phyloP scores from a whole-genome alignment of 2,113 vertebrate genomes.

The Carassius auratus region DNA sequence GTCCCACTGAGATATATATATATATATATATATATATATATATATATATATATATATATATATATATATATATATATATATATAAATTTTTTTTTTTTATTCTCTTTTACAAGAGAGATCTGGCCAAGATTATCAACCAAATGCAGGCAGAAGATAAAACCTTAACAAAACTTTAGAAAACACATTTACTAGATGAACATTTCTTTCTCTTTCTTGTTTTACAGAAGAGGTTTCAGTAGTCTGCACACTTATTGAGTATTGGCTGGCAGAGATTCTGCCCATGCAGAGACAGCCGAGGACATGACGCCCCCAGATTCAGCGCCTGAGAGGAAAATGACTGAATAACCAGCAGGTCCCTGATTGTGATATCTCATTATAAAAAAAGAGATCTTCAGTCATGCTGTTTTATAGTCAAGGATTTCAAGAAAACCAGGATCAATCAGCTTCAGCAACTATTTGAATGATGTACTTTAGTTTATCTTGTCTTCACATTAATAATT shows the following conservation, averaged over 20 bases:
- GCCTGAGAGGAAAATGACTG: constrained; percentile 14
- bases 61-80: too few relatives aligned
- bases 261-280: constrained; percentile 88
- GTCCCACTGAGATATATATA: neutral
- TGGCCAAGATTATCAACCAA: too few relatives aligned
- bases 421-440: neutral
- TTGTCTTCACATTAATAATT: neutral
- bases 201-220: constrained; percentile 51
- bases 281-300: constrained; percentile 68
- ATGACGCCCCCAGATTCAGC: neutral
- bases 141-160: neutral
- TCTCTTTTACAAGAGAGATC: neutral
- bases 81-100: neutral
- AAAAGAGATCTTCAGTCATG: neutral
- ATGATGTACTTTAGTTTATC: neutral
- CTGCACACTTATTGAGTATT: constrained; percentile 82
- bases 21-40: too few relatives aligned
- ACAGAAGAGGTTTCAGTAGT: constrained; percentile 80
- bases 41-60: too few relatives aligned
- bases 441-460: neutral
- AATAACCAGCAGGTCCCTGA: constrained; percentile 34
- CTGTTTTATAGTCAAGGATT: constrained; percentile 13
- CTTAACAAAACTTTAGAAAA: neutral
- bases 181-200: neutral
- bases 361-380: constrained; percentile 6